Base-by-base conservation (phyloP, 1,140 invertebrate genomes). In the Cylas formicarius region DNA sequence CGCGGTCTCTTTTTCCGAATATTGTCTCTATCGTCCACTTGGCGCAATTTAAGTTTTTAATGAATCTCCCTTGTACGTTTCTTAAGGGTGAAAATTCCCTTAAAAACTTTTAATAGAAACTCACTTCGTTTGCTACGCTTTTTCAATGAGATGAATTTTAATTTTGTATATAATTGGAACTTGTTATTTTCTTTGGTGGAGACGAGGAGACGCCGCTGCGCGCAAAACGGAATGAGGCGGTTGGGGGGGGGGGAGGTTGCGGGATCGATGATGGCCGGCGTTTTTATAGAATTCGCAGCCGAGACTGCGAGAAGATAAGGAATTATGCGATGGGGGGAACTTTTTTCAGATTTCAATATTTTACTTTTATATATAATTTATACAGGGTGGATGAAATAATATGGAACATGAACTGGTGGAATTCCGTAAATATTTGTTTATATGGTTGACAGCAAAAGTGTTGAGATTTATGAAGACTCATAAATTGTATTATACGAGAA, bases 141-240 rank as follows among this genome's bases (percentile, higher is more conserved):
- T 55, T 55, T 55, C 52, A 55, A 52, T 52, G 55, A 57, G 55
- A 48, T 58, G 56, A 58, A 58, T 58, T 58, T 58, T 58, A 58
- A 58, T 55, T 58, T 58, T 58, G 53, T 53, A 52, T 55, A 58
- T 58, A 58, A 58, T 58, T 58, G 56, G 53, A 49, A 58, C 50
- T 52, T 48, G 50, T 58, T 58, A 56, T 58, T 58, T 56, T 52
- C 53, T 55, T 51, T 44, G 44, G 35, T 26, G 8, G 32, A 50
- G 53, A 56, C 42, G 27, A 33, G 44, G 53, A 48, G 32, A 52
- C 40, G 40, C 8, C 8, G n/a, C 24, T 26, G 8, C 24, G n/a
- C n/a, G 8, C 24, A 51, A 37, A 45, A n/a, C n/a, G n/a, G 42
- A 53, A 23, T 34, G 48, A 35, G 36, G 35, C 37, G 48, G 47